These are phyloP conservation scores for Tragelaphus imberbis DNA, from an alignment of 2,113 vertebrate genomes.

Conservation along the genomic window DNA sequence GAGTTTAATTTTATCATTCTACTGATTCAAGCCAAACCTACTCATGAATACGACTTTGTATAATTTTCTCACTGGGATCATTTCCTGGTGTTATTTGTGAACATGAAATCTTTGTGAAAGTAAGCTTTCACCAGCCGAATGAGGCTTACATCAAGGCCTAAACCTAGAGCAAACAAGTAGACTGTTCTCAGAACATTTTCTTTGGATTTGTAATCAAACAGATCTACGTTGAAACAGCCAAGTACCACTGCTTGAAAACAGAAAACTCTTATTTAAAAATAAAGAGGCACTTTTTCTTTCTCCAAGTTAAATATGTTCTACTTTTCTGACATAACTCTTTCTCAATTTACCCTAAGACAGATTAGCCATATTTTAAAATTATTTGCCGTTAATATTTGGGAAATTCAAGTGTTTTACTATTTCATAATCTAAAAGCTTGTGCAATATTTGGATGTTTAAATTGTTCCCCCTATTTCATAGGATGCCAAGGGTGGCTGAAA, in stretches of 20 bases:
- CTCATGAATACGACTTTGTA: constrained; percentile 48
- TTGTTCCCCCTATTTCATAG: not conserved
- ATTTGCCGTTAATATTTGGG: constrained; percentile 44
- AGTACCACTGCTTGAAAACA: constrained; percentile 48
- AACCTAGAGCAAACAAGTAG: constrained; percentile 60
- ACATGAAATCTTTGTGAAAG: constrained; percentile 46
- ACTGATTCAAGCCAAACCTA: constrained; percentile 1
- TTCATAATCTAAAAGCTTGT: not conserved
- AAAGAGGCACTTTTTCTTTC: constrained; percentile 39
- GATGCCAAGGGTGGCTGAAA: not conserved
- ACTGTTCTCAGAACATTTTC: constrained; percentile 65
- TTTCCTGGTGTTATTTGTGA: constrained; percentile 61
- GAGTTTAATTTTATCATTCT: constrained; percentile 35
- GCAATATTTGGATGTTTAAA: not conserved
- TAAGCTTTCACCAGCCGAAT: constrained; percentile 41
- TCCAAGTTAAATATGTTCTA: constrained; percentile 56
- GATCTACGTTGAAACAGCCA: constrained; percentile 51
- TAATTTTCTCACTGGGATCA: constrained; percentile 53
- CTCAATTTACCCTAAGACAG: constrained; percentile 30
- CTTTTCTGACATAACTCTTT: constrained; percentile 45
- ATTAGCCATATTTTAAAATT: constrained; percentile 45
- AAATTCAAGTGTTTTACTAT: constrained; percentile 22
- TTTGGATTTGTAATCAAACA: constrained; percentile 69
- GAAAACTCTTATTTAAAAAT: constrained; percentile 57
- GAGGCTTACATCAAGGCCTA: constrained; percentile 55